Percentiles rank a stretch among this genome's conserved stretches.
phyloP scores from a whole-genome alignment of 2,113 vertebrate genomes.

The Trogon surrucura region DNA sequence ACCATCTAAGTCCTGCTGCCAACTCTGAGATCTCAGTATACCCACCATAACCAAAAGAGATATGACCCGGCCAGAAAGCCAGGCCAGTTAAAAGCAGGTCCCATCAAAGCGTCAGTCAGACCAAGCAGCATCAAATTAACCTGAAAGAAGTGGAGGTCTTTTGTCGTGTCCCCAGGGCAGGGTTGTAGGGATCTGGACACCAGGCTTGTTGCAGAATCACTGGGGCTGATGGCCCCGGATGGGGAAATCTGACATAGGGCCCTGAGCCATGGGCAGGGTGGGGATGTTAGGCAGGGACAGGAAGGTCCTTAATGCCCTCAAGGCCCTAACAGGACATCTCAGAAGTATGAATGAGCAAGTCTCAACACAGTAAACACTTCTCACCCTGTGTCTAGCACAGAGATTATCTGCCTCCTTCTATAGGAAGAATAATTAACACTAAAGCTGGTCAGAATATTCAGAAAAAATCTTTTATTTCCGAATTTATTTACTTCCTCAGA shows the following conservation, averaged over 20 bases:
- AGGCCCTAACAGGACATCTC: neutral
- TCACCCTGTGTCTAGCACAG: accelerated
- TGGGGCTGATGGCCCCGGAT: accelerated
- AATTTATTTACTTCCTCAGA: neutral
- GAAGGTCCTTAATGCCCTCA: neutral
- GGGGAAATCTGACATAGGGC: neutral
- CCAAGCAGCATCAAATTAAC: neutral
- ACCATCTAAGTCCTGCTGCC: neutral
- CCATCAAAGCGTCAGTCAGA: neutral
- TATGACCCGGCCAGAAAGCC: neutral
- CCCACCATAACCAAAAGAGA: neutral
- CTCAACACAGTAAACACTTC: neutral
- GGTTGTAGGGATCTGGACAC: neutral
- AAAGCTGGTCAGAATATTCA: neutral
- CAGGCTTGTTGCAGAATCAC: accelerated
- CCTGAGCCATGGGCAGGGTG: neutral
- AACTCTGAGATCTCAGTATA: neutral
- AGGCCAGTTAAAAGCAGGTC: accelerated
- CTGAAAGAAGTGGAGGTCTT: neutral
- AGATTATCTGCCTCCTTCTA: neutral
- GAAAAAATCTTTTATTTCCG: neutral
- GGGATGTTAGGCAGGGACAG: neutral
- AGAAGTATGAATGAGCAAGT: neutral
- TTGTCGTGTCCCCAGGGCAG: neutral
- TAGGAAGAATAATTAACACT: neutral